A percentile compares a stretch with the other conserved stretches of the same genome.
phyloP scores from a whole-genome alignment of 2,113 vertebrate species.

The Megalops atlanticus region DNA sequence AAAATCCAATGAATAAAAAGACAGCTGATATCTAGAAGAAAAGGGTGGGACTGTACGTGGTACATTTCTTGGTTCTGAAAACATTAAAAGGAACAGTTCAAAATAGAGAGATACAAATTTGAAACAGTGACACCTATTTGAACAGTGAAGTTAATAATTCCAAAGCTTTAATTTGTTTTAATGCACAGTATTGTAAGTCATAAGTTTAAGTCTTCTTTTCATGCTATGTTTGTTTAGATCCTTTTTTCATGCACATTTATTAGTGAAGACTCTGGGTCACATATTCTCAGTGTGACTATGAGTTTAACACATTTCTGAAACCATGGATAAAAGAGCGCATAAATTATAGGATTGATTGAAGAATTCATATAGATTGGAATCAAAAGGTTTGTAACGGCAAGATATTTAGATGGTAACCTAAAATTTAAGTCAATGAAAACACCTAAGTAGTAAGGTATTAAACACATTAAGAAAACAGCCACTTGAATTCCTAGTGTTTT shows the following conservation, averaged over 20 bases:
- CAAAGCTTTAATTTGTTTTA: too few species aligned
- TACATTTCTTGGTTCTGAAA: too few species aligned
- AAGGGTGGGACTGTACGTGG: too few species aligned
- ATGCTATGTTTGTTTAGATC: too few species aligned
- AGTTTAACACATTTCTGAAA: conserved; percentile 43
- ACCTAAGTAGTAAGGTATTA: conserved; percentile 41
- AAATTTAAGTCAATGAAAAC: conserved; percentile 12
- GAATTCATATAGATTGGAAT: conserved; percentile 43
- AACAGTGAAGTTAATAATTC: not conserved
- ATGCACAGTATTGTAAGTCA: too few species aligned
- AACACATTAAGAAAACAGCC: conserved; percentile 35
- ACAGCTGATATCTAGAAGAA: too few species aligned
- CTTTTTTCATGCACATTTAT: too few species aligned
- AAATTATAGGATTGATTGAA: conserved; percentile 47
- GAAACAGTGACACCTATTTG: not conserved
- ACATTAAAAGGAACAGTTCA: too few species aligned
- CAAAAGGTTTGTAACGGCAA: conserved; percentile 22
- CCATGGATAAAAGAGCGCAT: conserved; percentile 51
- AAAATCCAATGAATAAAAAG: too few species aligned
- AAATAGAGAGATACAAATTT: not conserved
- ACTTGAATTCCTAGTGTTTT: conserved; percentile 23
- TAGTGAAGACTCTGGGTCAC: conserved; percentile 28
- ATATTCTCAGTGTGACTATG: conserved; percentile 46
- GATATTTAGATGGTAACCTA: not conserved
- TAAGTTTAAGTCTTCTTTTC: too few species aligned